Base-by-base conservation (phyloP, 2,797 vertebrate species). In the Xiphorhynchus erythropygius region DNA sequence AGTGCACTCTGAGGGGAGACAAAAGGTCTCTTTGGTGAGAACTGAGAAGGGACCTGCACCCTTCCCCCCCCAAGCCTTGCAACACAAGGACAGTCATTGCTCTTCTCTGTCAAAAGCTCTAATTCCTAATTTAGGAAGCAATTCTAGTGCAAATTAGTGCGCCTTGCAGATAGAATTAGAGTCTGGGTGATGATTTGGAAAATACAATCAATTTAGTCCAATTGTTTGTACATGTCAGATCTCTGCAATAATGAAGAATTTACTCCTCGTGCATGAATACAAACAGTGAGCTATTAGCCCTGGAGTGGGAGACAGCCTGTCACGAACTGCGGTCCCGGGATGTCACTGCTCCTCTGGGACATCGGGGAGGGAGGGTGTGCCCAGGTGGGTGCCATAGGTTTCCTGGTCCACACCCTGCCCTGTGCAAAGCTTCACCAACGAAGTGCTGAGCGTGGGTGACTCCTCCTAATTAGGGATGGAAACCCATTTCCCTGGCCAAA, bases 181-280 rank as follows among this genome's bases (percentile, higher is more conserved):
- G 96, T 42, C 95, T 96, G 97, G 63, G 97, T 74, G 81, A 97
- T 96, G 97, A 96, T 97, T 97, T 98, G 96, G 97, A 98, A 98
- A 98, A 98, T 94, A 97, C 96, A 97, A 97, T 97, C 97, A 97
- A 96, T 97, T 97, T 97, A 93, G 94, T 94, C 84, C 95, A 95
- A 95, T 97, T 97, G 96, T 97, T 97, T 94, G 97, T 77, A 84
- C 89, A 89, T 96, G 97, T 96, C 97, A 97, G 89, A 95, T 96
- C 95, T 88, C 94, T 84, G 85, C 87, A 94, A 47, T 97, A 97
- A 97, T 86, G 91, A 97, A 92, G 94, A 94, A 96, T 96, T 89
- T 85, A 81, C 93, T 97, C 94, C 92, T 88, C 8, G 5, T 78
- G 82, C 94, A 52, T 62, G 84, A 41, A 59, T 75, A 53, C 92